phyloP scores from a whole-genome alignment of 2,113 vertebrate genomes.

The Cynoglossus semilaevis region DNA sequence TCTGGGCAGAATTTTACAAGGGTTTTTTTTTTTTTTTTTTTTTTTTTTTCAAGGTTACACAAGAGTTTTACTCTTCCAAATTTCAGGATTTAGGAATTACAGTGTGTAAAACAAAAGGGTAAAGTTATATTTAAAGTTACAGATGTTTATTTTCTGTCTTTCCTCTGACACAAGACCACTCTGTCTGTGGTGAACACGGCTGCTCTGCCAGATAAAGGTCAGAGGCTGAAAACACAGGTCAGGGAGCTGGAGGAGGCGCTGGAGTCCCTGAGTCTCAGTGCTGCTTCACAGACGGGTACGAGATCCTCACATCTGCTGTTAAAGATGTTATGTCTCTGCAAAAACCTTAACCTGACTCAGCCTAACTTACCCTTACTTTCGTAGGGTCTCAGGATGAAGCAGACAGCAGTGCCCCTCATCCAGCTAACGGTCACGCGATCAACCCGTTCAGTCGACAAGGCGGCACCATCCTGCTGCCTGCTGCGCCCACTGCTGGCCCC shows the following conservation, averaged over 20 bases:
- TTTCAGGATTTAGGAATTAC: too few relatives aligned
- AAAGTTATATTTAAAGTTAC: too few relatives aligned
- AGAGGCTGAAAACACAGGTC: slow-evolving; percentile 61
- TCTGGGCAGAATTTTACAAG: too few relatives aligned
- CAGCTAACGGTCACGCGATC: neutral
- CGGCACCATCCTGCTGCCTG: slow-evolving; percentile 51
- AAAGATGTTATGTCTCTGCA: too few relatives aligned
- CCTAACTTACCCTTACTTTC: neutral
- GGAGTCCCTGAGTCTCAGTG: slow-evolving; percentile 59
- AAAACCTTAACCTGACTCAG: too few relatives aligned
- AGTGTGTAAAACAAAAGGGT: too few relatives aligned
- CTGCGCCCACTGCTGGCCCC: neutral
- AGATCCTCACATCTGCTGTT: neutral
- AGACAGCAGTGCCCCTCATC: neutral
- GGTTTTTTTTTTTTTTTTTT: too few relatives aligned
- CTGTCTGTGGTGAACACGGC: slow-evolving; percentile 51
- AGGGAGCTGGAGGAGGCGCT: slow-evolving; percentile 63
- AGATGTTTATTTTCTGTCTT: neutral
- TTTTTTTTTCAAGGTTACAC: too few relatives aligned
- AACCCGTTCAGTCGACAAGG: slow-evolving; percentile 57
- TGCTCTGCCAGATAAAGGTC: slow-evolving; percentile 65
- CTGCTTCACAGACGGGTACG: slow-evolving; percentile 49
- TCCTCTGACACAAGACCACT: slow-evolving; percentile 17
- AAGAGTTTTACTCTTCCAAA: too few relatives aligned
- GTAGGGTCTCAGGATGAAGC: slow-evolving; percentile 40